Base-by-base conservation (phyloP, 2,888 invertebrate species). In the Rambutsinella grinnellia region DNA sequence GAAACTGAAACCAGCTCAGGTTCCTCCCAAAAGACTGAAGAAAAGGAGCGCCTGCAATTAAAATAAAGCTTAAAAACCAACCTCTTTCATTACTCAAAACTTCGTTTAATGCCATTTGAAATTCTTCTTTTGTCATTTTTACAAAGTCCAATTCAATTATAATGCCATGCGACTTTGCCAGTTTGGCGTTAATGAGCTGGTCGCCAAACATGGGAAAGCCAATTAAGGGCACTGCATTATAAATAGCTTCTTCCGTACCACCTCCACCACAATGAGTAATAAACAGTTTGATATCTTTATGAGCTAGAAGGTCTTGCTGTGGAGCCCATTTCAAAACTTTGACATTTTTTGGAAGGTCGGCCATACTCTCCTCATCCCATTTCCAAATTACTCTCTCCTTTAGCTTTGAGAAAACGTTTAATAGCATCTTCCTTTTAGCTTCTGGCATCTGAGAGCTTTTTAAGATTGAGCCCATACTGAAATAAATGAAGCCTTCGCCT, bases 371-470 rank as follows among this genome's bases (percentile, higher is more conserved):
- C 53, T n/a, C n/a, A n/a, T 92, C 92, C 90, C 91, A 92, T 86
- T 92, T 92, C 92, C 92, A 92, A 15, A 93, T 84, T 0, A 93
- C 89, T 2, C 88, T 90, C 78, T 91, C 90, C 78, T 91, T 90
- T 0, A 92, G 82, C 71, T 87, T 88, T 1, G 88, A 86, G 58
- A 93, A 90, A 2, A 89, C 89, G 62, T 89, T 89, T 13, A 90
- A 85, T 36, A 93, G 88, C 0, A 87, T 88, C 21, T 88, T 85
- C 23, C 87, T 86, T 76, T 88, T 89, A 1, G 89, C 88, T 0
- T 84, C 82, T 0, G 89, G 88, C 71, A 92, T 78, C 5, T n/a
- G 5, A 15, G 6, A n/a, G 10, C 77, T 75, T 51, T 62, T 74
- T 17, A 78, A 36, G 17, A 60, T 77, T 0, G 79, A 75, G 0